Conservation (phyloP, 2,113 vertebrate genomes). For the Petrocephalus zakoni region DNA sequence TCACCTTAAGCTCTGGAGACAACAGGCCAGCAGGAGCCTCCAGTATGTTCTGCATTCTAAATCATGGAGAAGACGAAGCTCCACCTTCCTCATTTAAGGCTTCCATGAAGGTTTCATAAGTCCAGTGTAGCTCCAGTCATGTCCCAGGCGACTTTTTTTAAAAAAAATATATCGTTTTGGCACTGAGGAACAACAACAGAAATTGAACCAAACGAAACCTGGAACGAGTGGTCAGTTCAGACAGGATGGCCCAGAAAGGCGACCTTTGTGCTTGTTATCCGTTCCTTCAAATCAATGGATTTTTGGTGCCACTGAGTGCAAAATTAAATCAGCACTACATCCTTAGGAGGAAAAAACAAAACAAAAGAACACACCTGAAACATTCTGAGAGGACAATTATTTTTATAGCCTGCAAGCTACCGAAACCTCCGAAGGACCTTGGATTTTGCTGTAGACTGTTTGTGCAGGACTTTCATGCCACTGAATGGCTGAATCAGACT, state of each 20-base stretch:
- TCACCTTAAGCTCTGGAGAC: background rate
- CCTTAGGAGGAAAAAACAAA: conserved; percentile 25
- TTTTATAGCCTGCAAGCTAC: background rate
- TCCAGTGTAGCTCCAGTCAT: conserved; percentile 57
- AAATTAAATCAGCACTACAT: conserved; percentile 42
- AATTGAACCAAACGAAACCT: conserved; percentile 48
- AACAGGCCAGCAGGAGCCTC: background rate
- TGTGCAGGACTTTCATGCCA: background rate
- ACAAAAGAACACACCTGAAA: conserved; percentile 46
- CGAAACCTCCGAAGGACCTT: background rate
- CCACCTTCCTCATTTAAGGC: conserved; percentile 45
- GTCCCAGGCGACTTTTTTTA: conserved; percentile 49
- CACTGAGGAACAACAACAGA: background rate
- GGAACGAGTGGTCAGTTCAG: background rate
- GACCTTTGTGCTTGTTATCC: conserved; percentile 21
- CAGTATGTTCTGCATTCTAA: background rate
- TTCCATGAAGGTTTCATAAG: conserved; percentile 45
- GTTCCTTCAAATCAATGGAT: conserved; percentile 58
- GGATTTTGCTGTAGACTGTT: background rate
- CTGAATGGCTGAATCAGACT: background rate
- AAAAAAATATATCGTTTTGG: conserved; percentile 12
- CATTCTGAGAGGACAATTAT: conserved; percentile 21
- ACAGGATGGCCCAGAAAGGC: background rate
- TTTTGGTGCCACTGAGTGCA: conserved; percentile 53
- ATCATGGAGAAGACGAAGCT: conserved; percentile 32